Conservation (phyloP, 1,140 invertebrate genomes). For the Heterodera carotae region DNA sequence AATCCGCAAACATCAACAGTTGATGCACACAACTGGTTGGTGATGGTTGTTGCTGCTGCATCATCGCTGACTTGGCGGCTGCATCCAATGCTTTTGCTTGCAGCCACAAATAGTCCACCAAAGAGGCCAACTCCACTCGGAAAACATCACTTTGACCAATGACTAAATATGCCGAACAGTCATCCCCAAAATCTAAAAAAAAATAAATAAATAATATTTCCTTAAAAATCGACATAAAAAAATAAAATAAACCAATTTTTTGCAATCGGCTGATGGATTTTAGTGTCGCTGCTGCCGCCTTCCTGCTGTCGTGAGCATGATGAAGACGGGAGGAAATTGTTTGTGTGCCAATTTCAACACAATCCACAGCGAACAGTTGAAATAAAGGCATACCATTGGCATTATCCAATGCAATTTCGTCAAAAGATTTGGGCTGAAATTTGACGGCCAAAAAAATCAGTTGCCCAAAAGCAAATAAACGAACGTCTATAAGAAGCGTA, state of each 20-base stretch:
- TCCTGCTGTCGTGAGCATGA: not conserved
- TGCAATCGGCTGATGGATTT: not conserved
- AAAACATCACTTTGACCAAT: constrained; percentile 1
- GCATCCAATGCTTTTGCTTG: not conserved
- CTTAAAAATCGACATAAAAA: not conserved
- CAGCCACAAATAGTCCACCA: not conserved
- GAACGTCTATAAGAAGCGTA: not conserved
- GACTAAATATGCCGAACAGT: constrained; percentile 12
- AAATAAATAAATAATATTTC: not conserved
- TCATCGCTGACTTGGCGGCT: not conserved
- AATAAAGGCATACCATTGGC: not conserved
- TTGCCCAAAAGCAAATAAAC: not conserved
- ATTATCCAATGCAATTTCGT: not conserved
- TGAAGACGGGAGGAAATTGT: not conserved
- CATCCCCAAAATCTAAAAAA: not conserved
- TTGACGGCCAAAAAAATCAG: not conserved
- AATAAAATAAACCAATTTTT: not conserved
- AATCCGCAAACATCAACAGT: constrained; percentile 3
- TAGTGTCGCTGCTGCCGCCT: not conserved
- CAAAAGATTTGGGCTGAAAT: not conserved
- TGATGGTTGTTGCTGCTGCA: not conserved
- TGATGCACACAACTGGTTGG: constrained; percentile 2
- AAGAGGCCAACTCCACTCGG: constrained; percentile 1
- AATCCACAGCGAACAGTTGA: not conserved
- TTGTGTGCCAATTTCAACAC: not conserved